Evolutionary conservation across 2,888 invertebrate genomes (phyloP), one percentile per base, ranked within the genome.

Genomic region (Gymnoscelis rufifasciata): DNA sequence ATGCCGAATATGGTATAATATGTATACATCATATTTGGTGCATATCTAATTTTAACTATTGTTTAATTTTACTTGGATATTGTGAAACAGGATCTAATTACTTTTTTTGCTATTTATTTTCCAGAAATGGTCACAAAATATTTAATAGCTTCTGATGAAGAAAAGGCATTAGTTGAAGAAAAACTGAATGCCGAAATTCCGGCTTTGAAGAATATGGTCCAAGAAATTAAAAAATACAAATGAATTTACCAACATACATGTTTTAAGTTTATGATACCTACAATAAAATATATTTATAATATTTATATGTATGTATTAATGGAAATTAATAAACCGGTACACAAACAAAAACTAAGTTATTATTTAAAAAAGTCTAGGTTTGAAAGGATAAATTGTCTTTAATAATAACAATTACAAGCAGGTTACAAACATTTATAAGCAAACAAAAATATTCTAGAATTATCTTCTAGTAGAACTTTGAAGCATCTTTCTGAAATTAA

Each of bases 211-310:
- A 75, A 60, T 54, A 65, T 83, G 57, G 78, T 86, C 6, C 69
- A 68, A 57, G 83, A 86, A 46, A 76, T 84, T 24, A 87, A 86
- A 54, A 86, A 81, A 60, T 74, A 83, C 53, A 81, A 84, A 54
- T 81, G 60, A 69, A 12, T 30, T 43, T 5, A n/a, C n/a, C n/a
- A n/a, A n/a, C n/a, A n/a, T n/a, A n/a, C n/a, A n/a, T n/a, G n/a
- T n/a, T n/a, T n/a, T n/a, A n/a, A n/a, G n/a, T n/a, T n/a, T n/a
- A n/a, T n/a, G n/a, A n/a, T n/a, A n/a, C n/a, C n/a, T n/a, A n/a
- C n/a, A n/a, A n/a, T n/a, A n/a, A n/a, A n/a, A n/a, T n/a, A n/a
- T n/a, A n/a, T n/a, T n/a, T n/a, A n/a, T n/a, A n/a, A n/a, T n/a
- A n/a, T n/a, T n/a, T n/a, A n/a, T n/a, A n/a, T n/a, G n/a, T n/a